Conservation (phyloP, 92 coral and sea anemone genomes). For the Phenganax subtilis region DNA sequence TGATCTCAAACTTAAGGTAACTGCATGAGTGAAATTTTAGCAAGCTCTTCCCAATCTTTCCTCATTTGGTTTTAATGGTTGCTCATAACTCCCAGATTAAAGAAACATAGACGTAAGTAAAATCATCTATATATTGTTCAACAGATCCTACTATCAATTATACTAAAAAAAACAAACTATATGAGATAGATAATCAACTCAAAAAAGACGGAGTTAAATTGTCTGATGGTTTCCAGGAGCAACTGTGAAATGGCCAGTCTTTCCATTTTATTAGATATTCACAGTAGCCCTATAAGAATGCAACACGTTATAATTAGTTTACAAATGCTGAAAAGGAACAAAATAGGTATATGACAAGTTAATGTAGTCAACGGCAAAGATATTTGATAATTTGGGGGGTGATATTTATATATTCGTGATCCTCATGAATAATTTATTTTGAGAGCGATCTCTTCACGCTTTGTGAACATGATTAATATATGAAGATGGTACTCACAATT, state of each 20-base stretch:
- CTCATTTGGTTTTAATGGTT: not conserved
- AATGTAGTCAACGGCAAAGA: not conserved
- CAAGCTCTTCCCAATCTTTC: slow-evolving; percentile 9
- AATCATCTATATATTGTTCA: not conserved
- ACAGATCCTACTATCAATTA: not conserved
- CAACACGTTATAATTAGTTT: not conserved
- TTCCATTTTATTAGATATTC: slow-evolving; percentile 10
- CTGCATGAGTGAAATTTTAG: slow-evolving; percentile 13
- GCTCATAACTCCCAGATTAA: slow-evolving; percentile 15
- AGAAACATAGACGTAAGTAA: not conserved
- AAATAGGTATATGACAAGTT: not conserved
- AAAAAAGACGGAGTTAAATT: slow-evolving; percentile 4
- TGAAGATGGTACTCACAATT: not conserved
- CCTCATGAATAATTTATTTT: too few species aligned
- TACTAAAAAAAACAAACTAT: not conserved
- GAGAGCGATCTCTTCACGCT: too few species aligned
- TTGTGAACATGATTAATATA: too few species aligned
- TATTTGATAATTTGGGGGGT: not conserved
- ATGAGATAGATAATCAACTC: not conserved
- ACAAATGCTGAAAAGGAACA: not conserved
- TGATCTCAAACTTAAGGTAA: slow-evolving; percentile 36
- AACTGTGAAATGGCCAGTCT: slow-evolving; percentile 23
- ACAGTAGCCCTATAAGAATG: not conserved
- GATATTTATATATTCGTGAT: too few species aligned
- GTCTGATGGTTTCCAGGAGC: slow-evolving; percentile 24